Conservation (phyloP, 2,113 vertebrate genomes). For the Pipa parva region DNA sequence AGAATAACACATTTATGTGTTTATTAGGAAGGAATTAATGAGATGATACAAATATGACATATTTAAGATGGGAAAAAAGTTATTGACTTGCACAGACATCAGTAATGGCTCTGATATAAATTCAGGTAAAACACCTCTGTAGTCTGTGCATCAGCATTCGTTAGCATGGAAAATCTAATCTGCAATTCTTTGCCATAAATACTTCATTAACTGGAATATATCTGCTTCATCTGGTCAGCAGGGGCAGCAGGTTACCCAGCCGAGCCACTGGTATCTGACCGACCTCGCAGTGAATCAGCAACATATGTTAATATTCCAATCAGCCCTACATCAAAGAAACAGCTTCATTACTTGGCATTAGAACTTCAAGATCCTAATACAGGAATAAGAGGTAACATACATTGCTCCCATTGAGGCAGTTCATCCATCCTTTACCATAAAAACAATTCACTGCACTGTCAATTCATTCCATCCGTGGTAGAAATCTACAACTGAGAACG, state of each 20-base stretch:
- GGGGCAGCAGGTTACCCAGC: conserved; percentile 59
- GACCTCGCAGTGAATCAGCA: conserved; percentile 52
- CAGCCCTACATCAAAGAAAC: conserved; percentile 68
- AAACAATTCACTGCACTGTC: conserved; percentile 27
- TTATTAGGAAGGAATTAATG: background rate
- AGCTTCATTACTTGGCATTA: conserved; percentile 76
- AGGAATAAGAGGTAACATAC: conserved; percentile 66
- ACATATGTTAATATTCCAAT: conserved; percentile 81
- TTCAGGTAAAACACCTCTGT: background rate
- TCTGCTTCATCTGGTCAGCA: conserved; percentile 49
- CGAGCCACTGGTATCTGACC: conserved; percentile 58
- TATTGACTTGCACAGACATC: background rate
- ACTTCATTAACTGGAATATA: conserved; percentile 37
- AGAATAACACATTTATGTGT: background rate
- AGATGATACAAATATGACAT: background rate
- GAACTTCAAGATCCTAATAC: conserved; percentile 64
- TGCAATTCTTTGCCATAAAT: conserved; percentile 10
- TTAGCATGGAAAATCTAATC: conserved; percentile 18
- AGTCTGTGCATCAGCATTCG: conserved; percentile 19
- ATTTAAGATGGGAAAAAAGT: background rate
- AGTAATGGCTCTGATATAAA: background rate
- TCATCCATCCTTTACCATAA: conserved; percentile 16
- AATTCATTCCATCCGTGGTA: conserved; percentile 12
- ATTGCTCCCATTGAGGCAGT: conserved; percentile 21
- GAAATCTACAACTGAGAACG: background rate